Base-by-base conservation (phyloP, 2,797 vertebrate species). In the Typhlichthys eigenmanni region DNA sequence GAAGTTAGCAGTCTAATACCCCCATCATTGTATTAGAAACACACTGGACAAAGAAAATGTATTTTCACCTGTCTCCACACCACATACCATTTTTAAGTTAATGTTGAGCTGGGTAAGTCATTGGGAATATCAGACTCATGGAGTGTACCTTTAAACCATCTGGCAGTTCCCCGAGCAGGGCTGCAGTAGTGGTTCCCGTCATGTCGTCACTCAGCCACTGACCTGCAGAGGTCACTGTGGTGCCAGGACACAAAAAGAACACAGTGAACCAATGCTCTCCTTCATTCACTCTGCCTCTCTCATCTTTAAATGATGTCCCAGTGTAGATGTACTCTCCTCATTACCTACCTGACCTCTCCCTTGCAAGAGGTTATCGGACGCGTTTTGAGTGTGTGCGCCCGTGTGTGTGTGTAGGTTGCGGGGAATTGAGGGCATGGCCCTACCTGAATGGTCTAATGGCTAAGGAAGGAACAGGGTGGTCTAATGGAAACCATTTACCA, bases 401-500 rank as follows among this genome's bases (percentile, higher is more conserved):
- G 38, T 24, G 48, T 50, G 59, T 51, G 59, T 50, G 72, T 78
- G 60, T 52, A 13, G 48, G 63, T 64, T 61, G 65, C 13, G 0
- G 55, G 69, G 64, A 66, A 77, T 84, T 77, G 76, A 77, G 78
- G 74, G 69, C 76, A 65, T 61, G 51, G 68, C 72, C 77, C 72
- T 60, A 66, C 64, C 68, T 70, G 64, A 64, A 66, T 34, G 3
- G 63, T 76, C 51, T 78, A 76, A 79, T 78, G 76, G 72, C 74
- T 38, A 74, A 74, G 68, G 61, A 73, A 64, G 58, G 66, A 61
- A 71, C 50, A 34, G 62, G n/a, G 38, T 10, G 34, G 13, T 63
- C 64, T 76, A 73, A 81, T 83, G 62, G 76, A 77, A 71, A 75
- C 64, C 69, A 81, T 74, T 76, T 79, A 76, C 62, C 59, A 6